phyloP scores from a whole-genome alignment of 2,113 vertebrate species.

The Cynoglossus semilaevis region DNA sequence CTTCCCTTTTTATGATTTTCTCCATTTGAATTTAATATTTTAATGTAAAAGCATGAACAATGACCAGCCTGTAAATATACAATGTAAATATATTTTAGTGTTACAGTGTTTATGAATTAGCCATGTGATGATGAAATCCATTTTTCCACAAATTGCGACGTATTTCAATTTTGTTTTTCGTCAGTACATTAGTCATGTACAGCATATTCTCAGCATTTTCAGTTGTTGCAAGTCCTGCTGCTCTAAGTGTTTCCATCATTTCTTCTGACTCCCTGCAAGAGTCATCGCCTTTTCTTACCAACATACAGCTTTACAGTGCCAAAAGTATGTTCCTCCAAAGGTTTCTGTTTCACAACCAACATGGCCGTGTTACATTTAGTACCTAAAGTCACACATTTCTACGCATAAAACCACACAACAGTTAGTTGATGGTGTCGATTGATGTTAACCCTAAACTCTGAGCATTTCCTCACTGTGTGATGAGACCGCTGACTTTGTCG shows the following conservation, averaged over 20 bases:
- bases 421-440: slow-evolving; percentile 35
- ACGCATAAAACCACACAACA: slow-evolving; percentile 41
- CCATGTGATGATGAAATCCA: slow-evolving; percentile 22
- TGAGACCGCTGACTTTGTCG: slow-evolving; percentile 42
- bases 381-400: slow-evolving; percentile 79
- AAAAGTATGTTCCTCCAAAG: slow-evolving; percentile 38
- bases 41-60: slow-evolving; percentile 69
- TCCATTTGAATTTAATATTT: slow-evolving; percentile 51
- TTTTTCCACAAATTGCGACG: slow-evolving; percentile 41
- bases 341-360: slow-evolving; percentile 65
- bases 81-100: slow-evolving; percentile 77
- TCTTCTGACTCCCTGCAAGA: slow-evolving; percentile 36
- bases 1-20: slow-evolving; percentile 29
- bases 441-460: slow-evolving; percentile 32
- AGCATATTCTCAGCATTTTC: slow-evolving; percentile 43
- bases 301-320: slow-evolving; percentile 42
- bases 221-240: slow-evolving; percentile 50
- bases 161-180: slow-evolving; percentile 52
- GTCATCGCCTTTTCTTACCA: slow-evolving; percentile 7
- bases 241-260: slow-evolving; percentile 66
- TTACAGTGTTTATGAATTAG: slow-evolving; percentile 58
- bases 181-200: slow-evolving; percentile 12
- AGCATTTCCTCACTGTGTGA: slow-evolving; percentile 63
- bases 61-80: slow-evolving; percentile 59
- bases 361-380: slow-evolving; percentile 43